phyloP scores from a whole-genome alignment of 2,888 invertebrate species.

The Metalampra italica region DNA sequence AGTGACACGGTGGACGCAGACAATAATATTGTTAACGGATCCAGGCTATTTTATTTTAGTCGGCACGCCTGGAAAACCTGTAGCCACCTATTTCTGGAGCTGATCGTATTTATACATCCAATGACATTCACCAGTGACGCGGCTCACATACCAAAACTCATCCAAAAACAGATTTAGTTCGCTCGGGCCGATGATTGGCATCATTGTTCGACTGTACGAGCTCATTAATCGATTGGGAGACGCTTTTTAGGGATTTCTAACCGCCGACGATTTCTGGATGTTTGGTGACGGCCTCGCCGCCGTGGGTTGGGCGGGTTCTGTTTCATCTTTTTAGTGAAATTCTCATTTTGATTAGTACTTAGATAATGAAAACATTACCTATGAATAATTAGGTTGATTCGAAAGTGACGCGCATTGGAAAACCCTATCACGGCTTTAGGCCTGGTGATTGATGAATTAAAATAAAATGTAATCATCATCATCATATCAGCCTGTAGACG shows the following conservation, averaged over 20 bases:
- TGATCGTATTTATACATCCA: constrained; percentile 79
- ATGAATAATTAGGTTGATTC: no score
- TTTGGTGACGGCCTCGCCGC: background rate
- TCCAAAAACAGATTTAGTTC: constrained; percentile 78
- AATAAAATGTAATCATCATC: no score
- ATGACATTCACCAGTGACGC: constrained; percentile 77
- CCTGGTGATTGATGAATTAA: no score
- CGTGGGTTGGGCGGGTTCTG: background rate
- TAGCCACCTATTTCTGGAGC: constrained; percentile 80
- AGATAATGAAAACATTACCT: no score
- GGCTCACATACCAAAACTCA: constrained; percentile 75
- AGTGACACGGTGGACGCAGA: constrained; percentile 40
- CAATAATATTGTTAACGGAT: constrained; percentile 78
- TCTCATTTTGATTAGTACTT: no score
- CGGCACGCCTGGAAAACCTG: constrained; percentile 79
- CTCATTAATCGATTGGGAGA: constrained; percentile 41
- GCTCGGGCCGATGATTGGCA: constrained; percentile 67
- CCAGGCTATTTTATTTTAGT: constrained; percentile 79
- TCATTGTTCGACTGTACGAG: constrained; percentile 59
- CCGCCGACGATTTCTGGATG: background rate
- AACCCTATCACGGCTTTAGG: no score
- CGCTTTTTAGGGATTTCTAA: background rate
- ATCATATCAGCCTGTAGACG: no score
- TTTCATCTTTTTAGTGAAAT: background rate
- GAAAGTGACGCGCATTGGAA: no score